Evolutionary conservation across 2,113 vertebrate genomes (phyloP).

Genomic region (Hyaena hyaena): DNA sequence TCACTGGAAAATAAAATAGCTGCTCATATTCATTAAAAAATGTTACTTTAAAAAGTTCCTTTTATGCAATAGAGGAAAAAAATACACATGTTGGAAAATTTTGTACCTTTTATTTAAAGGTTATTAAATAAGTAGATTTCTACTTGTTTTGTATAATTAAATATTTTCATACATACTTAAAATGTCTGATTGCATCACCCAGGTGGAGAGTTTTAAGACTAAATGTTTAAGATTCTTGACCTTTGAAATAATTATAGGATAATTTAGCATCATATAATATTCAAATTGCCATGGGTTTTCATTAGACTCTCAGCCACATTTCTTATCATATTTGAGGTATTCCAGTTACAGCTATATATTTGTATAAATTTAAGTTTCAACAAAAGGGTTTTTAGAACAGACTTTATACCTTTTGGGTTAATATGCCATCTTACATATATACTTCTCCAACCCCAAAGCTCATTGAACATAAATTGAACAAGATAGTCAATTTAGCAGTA

Average conservation of each 20-base stretch:
- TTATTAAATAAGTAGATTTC: slow-evolving; percentile 69
- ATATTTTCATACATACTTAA: slow-evolving; percentile 75
- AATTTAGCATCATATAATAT: slow-evolving; percentile 71
- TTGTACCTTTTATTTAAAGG: slow-evolving; percentile 54
- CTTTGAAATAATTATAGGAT: slow-evolving; percentile 77
- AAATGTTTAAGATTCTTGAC: slow-evolving; percentile 76
- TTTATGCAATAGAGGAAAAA: neutral
- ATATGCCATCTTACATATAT: neutral
- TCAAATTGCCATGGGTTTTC: slow-evolving; percentile 71
- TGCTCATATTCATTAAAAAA: slow-evolving; percentile 22
- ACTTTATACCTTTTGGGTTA: neutral
- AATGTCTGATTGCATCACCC: slow-evolving; percentile 73
- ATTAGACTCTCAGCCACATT: slow-evolving; percentile 50
- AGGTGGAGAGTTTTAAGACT: slow-evolving; percentile 68
- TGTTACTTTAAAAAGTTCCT: slow-evolving; percentile 4
- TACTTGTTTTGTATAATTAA: slow-evolving; percentile 73
- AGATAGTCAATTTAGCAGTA: neutral
- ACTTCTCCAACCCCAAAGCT: neutral
- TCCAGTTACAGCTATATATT: neutral
- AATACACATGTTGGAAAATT: slow-evolving; percentile 42
- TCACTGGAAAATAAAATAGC: slow-evolving; percentile 52
- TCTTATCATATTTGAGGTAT: slow-evolving; percentile 29
- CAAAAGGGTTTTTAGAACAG: slow-evolving; percentile 45
- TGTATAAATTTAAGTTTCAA: slow-evolving; percentile 41
- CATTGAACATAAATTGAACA: neutral